Base-by-base conservation (phyloP, 2,113 vertebrate genomes). In the Heloderma charlesbogerti region DNA sequence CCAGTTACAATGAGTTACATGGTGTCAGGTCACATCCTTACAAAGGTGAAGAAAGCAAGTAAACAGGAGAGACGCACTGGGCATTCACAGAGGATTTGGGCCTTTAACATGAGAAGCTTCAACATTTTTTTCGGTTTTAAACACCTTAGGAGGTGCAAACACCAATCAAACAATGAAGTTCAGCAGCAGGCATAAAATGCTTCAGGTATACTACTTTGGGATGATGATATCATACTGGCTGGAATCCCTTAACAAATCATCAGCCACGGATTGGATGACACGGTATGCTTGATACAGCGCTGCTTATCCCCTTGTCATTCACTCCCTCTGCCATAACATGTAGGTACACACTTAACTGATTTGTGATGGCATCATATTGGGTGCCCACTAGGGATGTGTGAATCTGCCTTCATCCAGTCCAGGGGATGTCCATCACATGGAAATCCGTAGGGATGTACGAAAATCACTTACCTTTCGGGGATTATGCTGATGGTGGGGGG, bases 1-100 rank as follows among this genome's bases (percentile, higher is more conserved):
- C 94, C 57, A 89, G 88, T 94, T 95, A 92, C 92, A 86, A 88
- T 90, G 81, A 89, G 75, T 83, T 93, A 94, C 82, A 91, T 0
- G 0, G 63, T n/a, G 27, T 43, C 92, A 67, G 84, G 51, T 87
- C 92, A 88, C 79, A 54, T 87, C 80, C 67, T 27, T 15, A 83
- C 74, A 90, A 94, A 91, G 45, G 80, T 0, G 0, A 48, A 88
- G 34, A 48, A 82, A 40, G 0, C 66, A 25, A 85, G 4, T 74
- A 86, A 80, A 89, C 31, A 90, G 13, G 91, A 95, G 91, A 89
- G 0, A 0, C 88, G 10, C 66, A 87, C 84, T 86, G 89, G 86
- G 85, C 5, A 72, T 0, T 1, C 27, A 85, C 1, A 29, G 88
- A 94, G 84, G 66, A 91, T 18, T 88, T 40, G 66, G 25, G 40